Conservation (phyloP, 2,888 invertebrate species). For the Megaustenia siamemsis region DNA sequence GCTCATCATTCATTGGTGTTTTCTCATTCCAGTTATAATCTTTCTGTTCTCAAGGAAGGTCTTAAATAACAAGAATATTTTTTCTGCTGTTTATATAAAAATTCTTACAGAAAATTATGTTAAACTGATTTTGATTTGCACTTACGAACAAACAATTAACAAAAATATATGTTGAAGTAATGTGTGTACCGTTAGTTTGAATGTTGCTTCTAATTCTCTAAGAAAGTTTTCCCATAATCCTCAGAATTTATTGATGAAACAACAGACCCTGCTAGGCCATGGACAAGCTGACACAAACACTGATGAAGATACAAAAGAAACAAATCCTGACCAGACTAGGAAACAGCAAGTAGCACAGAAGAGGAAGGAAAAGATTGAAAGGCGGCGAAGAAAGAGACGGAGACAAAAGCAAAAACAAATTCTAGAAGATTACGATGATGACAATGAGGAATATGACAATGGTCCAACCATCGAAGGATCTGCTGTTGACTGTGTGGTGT, state of each 20-base stretch:
- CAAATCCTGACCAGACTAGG: slow-evolving; percentile 34
- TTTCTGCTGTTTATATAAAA: no score
- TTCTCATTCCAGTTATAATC: no score
- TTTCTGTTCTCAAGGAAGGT: no score
- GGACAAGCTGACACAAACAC: slow-evolving; percentile 34
- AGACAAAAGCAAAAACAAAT: slow-evolving; percentile 57
- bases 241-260: slow-evolving; percentile 41
- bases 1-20: no score
- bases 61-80: no score
- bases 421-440: slow-evolving; percentile 1
- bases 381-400: slow-evolving; percentile 53
- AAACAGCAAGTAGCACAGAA: slow-evolving; percentile 56
- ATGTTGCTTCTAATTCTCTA: not conserved
- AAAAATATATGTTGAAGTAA: no score
- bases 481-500: slow-evolving; percentile 73
- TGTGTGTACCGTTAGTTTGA: no score
- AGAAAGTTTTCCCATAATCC: not conserved
- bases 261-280: slow-evolving; percentile 55
- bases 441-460: not conserved
- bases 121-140: no score
- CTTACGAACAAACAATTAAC: no score
- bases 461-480: slow-evolving; percentile 52
- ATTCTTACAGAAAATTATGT: no score
- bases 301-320: not conserved
- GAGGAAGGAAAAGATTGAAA: slow-evolving; percentile 62